Base-by-base conservation (phyloP, 2,797 vertebrate species). In the Syngnathus acus region DNA sequence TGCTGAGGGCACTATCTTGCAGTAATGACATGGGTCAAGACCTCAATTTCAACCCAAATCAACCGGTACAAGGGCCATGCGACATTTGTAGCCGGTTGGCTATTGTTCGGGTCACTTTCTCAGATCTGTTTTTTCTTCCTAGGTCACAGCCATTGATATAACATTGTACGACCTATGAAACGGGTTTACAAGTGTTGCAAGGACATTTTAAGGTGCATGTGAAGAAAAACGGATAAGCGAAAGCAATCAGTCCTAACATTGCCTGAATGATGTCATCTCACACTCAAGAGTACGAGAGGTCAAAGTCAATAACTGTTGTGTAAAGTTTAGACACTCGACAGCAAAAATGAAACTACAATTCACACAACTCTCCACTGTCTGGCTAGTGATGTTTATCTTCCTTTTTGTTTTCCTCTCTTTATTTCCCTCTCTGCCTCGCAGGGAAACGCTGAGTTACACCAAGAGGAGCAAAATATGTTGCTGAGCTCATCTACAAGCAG, bases 371-470 rank as follows among this genome's bases (percentile, higher is more conserved):
- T 42, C 64, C 71, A 70, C 48, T 78, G 68, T 64, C 68, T 21
- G 17, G 65, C 39, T 62, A 51, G 68, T 60, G 73, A 73, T 69
- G 78, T 67, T 74, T 70, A 32, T 83, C 65, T 61, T 64, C 70
- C 72, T 71, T 42, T 45, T 42, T 75, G 76, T 76, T 78, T 70
- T 78, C 66, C 79, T 68, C 76, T 60, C 77, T 78, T 76, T 77
- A 74, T 67, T 69, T 64, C 67, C 67, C 67, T 76, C 53, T 79
- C 65, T 86, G 85, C 80, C 84, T 90, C 82, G 88, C 82, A 84
- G 78, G 80, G 32, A 87, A 90, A 84, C 86, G 87, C 86, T 88
- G 87, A 89, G 84, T 90, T 92, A 90, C 86, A 87, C 85, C 83
- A 48, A 80, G 75, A 75, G 63, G 38, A 76, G 67, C 68, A 74